Base-by-base conservation (phyloP, 2,888 invertebrate genomes). In the Mermis nigrescens region DNA sequence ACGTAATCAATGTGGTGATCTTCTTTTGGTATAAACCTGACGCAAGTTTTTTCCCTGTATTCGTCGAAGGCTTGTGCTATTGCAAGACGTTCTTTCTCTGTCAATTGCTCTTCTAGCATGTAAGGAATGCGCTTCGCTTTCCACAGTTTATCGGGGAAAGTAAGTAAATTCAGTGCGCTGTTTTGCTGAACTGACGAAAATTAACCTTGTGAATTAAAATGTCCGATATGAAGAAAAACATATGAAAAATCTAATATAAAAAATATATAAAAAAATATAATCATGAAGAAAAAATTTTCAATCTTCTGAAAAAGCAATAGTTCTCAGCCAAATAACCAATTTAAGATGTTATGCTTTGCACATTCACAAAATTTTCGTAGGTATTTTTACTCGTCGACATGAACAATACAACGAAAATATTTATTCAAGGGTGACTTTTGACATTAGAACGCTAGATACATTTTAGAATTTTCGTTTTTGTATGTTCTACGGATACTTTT, bases 21-120 rank as follows among this genome's bases (percentile, higher is more conserved):
- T 62, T 77, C 74, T 55, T 78, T 74, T 61, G 81, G 80, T 1
- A 80, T 77, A 67, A 83, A 82, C 59, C 78, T 76, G 57, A 83
- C 74, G 69, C 83, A 83, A 0, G 80, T 80, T 64, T 77, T 79
- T 1, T 78, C 75, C 63, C 81, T 79, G 64, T 81, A 80, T 64
- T 81, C 81, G 53, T 78, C 74, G 60, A 82, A 76, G 0, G 80
- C 81, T 51, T 73, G 74, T 31, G 79, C 72, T 65, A 82, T 81
- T 24, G 75, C 72, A 61, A 66, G 66, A 31, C 71, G 63, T 59
- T 71, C 71, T 56, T 67, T 60, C 19, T 63, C 60, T 1, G 69
- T 70, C 68, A 72, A 68, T 55, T 68, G 68, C 31, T 70, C 69
- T 58, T 72, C 71, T 55, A 71, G 61, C 64, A 66, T 64, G 61